Evolutionary conservation across 2,888 invertebrate genomes (phyloP).

Genomic region (Lasioglossum leucozonium): DNA sequence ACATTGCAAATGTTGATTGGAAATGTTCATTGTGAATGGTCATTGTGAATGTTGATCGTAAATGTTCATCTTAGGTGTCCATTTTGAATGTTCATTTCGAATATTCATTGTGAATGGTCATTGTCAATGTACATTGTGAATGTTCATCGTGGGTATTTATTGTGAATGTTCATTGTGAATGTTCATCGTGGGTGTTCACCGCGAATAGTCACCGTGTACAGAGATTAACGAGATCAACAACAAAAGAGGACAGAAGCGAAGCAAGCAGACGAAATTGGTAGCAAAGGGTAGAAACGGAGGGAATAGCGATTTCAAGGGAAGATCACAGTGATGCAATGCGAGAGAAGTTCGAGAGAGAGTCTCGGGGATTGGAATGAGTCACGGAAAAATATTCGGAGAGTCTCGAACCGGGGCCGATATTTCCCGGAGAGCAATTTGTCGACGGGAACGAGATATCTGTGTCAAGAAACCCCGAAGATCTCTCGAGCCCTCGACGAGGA

Average conservation of each 20-base stretch:
- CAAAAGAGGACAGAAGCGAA: not conserved
- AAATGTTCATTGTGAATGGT: too few relatives aligned
- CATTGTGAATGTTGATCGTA: too few relatives aligned
- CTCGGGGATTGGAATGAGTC: not conserved
- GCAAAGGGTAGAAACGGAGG: not conserved
- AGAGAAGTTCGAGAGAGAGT: not conserved
- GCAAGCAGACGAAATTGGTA: not conserved
- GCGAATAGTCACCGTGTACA: too few relatives aligned
- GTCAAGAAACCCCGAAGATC: conserved; percentile 31
- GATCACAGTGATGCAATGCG: not conserved
- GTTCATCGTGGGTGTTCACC: too few relatives aligned
- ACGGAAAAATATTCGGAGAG: conserved; percentile 4
- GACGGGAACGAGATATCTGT: conserved; percentile 41
- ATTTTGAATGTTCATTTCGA: too few relatives aligned
- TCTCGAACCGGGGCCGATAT: conserved; percentile 3
- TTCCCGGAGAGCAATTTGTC: conserved; percentile 31
- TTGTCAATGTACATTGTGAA: too few relatives aligned
- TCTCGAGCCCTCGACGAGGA: conserved; percentile 22
- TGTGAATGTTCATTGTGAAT: too few relatives aligned
- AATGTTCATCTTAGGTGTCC: too few relatives aligned
- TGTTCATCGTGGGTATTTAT: too few relatives aligned
- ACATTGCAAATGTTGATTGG: too few relatives aligned
- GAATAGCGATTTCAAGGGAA: not conserved
- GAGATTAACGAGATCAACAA: not conserved
- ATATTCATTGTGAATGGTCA: too few relatives aligned